Base-by-base conservation (phyloP, 2,888 invertebrate genomes). In the Nomada ruficornis region DNA sequence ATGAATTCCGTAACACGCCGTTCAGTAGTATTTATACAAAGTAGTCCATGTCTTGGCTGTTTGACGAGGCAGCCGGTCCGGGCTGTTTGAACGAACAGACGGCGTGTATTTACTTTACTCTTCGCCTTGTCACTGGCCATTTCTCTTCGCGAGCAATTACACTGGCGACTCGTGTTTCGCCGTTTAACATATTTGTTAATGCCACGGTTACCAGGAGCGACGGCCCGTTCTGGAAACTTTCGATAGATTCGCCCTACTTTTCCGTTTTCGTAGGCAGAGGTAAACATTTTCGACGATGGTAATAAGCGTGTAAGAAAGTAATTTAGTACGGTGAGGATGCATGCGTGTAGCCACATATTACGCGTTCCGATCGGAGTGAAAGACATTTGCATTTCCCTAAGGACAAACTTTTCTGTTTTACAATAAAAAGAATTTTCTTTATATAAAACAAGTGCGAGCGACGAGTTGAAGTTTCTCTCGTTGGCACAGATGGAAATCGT, bases 141-240 rank as follows among this genome's bases (percentile, higher is more conserved):
- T 82, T 65, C 74, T 82, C 81, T 80, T 74, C 70, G 64, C 80
- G 62, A 81, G 75, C 70, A 75, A 80, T 80, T 82, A 75, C 81
- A 65, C 71, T 69, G 74, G 72, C 70, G 81, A 80, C 75, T 75
- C 62, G 75, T 80, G 82, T 80, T 70, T 80, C 80, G 80, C 72
- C 80, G 80, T 79, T 80, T 80, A 80, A 80, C 80, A 80, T 80
- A 80, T 80, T 79, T 80, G 80, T 80, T 80, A 80, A 80, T 68
- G 80, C 63, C 80, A 72, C 65, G 54, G 57, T 47, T 57, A 62
- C 55, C 64, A 64, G 47, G 23, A 50, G 67, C 47, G 69, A 42
- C 47, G 52, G 59, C 52, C 52, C 73, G 64, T 47, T 47, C 26
- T 36, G 62, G 42, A 50, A 63, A 42, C 70, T 29, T 62, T 69